Evolutionary conservation across 2,113 vertebrate species (phyloP), one percentile per base, ranked within the genome.

Genomic region (Chamaetylas fuelleborni): DNA sequence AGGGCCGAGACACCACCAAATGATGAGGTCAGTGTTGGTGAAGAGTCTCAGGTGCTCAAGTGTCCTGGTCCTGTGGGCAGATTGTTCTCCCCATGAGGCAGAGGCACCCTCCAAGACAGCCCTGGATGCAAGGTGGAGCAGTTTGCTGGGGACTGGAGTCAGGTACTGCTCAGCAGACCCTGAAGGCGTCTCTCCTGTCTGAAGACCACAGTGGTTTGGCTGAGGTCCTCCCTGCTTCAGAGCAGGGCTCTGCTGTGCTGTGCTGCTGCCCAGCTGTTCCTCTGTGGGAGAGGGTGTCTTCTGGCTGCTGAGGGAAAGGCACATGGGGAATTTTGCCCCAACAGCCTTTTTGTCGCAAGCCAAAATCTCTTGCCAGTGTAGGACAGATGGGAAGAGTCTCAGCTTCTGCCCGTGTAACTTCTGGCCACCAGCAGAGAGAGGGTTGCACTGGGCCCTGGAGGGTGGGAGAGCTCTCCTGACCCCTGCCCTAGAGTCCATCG

Each of bases 351-450:
- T 36, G 34, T 65, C 50, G 24, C 40, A 56, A 40, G 24, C 24
- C 25, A 66, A 84, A 71, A 40, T 53, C 6, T 26, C 7, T 23
- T 8, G 26, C 48, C 40, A 14, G 40, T 40, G 40, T 40, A 28
- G 42, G 28, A 40, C 11, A 14, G 45, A 36, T 5, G 11, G 33
- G 36, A 67, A 42, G 22, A 71, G 43, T 8, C 29, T 28, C 14
- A 12, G 2, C 11, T 10, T 34, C 45, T 50, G 18, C 58, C 42
- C 0, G 0, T 48, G 13, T 43, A 23, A n/a, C n/a, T 1, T 0
- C 60, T 45, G 36, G 16, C 13, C 34, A 13, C 22, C 6, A 8
- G 19, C 31, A 43, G 12, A 53, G 43, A 19, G 13, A 22, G 22
- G 5, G 20, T 2, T n/a, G 33, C 12, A 3, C 36, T 22, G 43